phyloP scores from a whole-genome alignment of 2,797 vertebrate species.

The Micromesistius poutassou region DNA sequence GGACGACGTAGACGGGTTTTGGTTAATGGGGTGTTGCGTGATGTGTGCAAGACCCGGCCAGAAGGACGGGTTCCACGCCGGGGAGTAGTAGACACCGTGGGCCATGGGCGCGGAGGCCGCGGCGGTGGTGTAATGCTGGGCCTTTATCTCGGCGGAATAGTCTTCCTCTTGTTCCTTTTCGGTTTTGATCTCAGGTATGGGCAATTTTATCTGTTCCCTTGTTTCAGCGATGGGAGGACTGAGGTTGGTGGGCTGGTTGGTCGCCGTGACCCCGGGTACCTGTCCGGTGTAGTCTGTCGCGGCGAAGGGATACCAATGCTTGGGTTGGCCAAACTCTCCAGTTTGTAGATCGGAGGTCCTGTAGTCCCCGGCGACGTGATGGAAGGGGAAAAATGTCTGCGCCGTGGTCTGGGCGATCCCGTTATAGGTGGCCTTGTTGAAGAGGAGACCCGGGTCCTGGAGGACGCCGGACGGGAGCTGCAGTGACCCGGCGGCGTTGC shows the following conservation, averaged over 20 bases:
- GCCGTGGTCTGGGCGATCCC: constrained; percentile 58
- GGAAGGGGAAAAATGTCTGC: constrained; percentile 72
- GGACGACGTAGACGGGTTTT: constrained; percentile 58
- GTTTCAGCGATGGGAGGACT: constrained; percentile 68
- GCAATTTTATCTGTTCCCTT: constrained; percentile 69
- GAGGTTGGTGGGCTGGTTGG: constrained; percentile 61
- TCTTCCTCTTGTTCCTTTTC: constrained; percentile 64
- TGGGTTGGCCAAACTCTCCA: constrained; percentile 68
- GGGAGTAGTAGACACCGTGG: constrained; percentile 68
- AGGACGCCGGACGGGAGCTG: constrained; percentile 68
- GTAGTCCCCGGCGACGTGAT: constrained; percentile 62
- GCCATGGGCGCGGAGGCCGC: constrained; percentile 55
- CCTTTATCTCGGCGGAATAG: constrained; percentile 54
- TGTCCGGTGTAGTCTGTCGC: constrained; percentile 74
- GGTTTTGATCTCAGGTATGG: constrained; percentile 66
- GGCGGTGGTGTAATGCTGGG: constrained; percentile 54
- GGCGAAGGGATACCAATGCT: constrained; percentile 75
- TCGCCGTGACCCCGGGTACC: constrained; percentile 58
- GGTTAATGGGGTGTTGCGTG: constrained; percentile 41
- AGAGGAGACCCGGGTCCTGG: constrained; percentile 70
- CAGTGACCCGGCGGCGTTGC: constrained; percentile 51
- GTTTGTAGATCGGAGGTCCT: constrained; percentile 61
- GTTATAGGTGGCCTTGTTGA: constrained; percentile 70
- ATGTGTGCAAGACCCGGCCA: constrained; percentile 75
- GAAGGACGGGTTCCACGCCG: constrained; percentile 74